phyloP scores from a whole-genome alignment of 1,140 invertebrate genomes.

The Drepana arcuata region DNA sequence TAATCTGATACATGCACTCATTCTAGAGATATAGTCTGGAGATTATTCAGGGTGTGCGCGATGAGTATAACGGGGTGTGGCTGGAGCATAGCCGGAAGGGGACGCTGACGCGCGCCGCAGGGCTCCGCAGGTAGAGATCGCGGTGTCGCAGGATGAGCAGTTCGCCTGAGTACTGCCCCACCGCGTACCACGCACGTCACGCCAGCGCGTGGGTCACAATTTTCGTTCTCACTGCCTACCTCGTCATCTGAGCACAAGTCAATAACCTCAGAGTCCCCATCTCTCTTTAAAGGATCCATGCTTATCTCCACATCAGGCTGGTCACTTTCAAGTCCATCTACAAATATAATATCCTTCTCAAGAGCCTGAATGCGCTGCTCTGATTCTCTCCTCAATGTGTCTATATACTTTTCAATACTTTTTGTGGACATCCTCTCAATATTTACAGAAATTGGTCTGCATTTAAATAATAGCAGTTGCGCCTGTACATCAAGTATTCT shows the following conservation, averaged over 20 bases:
- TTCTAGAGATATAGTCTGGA: slow-evolving; percentile 64
- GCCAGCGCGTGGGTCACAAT: slow-evolving; percentile 55
- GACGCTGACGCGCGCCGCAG: slow-evolving; percentile 51
- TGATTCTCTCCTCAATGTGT: slow-evolving; percentile 36
- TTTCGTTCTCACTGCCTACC: slow-evolving; percentile 49
- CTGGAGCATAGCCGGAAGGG: slow-evolving; percentile 42
- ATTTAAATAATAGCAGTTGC: slow-evolving; percentile 58
- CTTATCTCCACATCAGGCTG: slow-evolving; percentile 33
- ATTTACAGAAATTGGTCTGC: slow-evolving; percentile 46
- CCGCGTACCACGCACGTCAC: slow-evolving; percentile 59
- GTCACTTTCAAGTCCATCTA: slow-evolving; percentile 44
- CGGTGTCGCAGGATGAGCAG: slow-evolving; percentile 45
- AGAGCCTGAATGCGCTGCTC: slow-evolving; percentile 18
- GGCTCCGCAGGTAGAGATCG: slow-evolving; percentile 51
- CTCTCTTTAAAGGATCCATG: slow-evolving; percentile 43
- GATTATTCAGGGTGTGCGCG: slow-evolving; percentile 52
- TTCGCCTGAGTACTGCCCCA: slow-evolving; percentile 49
- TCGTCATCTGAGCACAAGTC: slow-evolving; percentile 71
- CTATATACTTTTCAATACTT: slow-evolving; percentile 44
- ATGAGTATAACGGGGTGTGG: slow-evolving; percentile 60
- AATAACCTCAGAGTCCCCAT: slow-evolving; percentile 62
- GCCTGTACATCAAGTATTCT: slow-evolving; percentile 56
- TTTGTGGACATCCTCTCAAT: slow-evolving; percentile 44
- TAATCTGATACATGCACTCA: slow-evolving; percentile 40
- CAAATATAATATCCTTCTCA: slow-evolving; percentile 55